phyloP scores from a whole-genome alignment of 2,888 invertebrate genomes.

The Tenthredo mesomela region DNA sequence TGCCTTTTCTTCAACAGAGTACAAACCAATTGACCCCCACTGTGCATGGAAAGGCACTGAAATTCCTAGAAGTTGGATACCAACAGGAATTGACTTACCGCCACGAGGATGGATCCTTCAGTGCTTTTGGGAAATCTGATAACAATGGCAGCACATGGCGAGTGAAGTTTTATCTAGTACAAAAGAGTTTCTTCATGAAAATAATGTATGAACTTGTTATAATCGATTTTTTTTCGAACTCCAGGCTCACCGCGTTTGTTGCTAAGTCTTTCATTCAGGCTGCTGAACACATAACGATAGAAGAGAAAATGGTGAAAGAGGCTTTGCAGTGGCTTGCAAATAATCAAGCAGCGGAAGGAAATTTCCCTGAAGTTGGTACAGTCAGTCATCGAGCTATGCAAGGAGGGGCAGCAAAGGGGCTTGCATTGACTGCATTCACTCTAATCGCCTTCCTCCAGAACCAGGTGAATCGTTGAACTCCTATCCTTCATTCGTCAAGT shows the following conservation, averaged over 20 bases:
- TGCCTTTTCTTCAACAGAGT: constrained; percentile 72
- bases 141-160: constrained; percentile 89
- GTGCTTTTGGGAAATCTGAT: constrained; percentile 89
- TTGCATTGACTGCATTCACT: constrained; percentile 91
- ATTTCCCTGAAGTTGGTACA: constrained; percentile 87
- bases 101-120: constrained; percentile 93
- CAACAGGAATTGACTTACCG: constrained; percentile 95
- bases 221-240: constrained; percentile 72
- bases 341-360: constrained; percentile 86
- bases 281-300: constrained; percentile 85
- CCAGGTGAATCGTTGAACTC: constrained; percentile 72
- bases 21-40: constrained; percentile 85
- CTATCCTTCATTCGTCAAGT: neutral
- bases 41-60: constrained; percentile 81
- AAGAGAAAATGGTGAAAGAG: constrained; percentile 83
- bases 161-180: constrained; percentile 81
- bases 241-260: constrained; percentile 92
- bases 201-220: constrained; percentile 87
- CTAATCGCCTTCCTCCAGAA: constrained; percentile 88
- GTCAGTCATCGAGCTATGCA: constrained; percentile 87
- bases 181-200: constrained; percentile 85
- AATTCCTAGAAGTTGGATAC: constrained; percentile 90
- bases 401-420: constrained; percentile 84
- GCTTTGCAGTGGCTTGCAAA: constrained; percentile 88
- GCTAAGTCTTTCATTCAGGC: constrained; percentile 89